Base-by-base conservation (phyloP, 1,140 invertebrate species). In the Kradibia gibbosae region DNA sequence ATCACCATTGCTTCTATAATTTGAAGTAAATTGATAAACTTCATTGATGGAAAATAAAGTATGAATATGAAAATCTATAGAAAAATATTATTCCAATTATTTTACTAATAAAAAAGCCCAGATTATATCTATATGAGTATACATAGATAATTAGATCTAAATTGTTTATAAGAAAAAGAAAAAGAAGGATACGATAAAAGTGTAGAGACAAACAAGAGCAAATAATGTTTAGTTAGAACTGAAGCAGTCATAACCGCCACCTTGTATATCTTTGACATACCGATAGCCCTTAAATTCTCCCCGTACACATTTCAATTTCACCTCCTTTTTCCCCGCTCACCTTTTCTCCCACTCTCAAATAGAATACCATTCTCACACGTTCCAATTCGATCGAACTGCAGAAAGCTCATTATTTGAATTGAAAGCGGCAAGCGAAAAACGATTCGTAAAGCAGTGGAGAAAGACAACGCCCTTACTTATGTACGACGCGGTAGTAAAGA, bases 401-500 rank as follows among this genome's bases (percentile, higher is more conserved):
- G 31, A 25, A 3, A 71, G n/a, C 17, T 10, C 48, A 55, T 22
- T 11, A 80, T 85, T 83, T 83, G 83, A 84, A 73, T 80, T 67
- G 78, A 73, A 70, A 31, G 8, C 57, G 39, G 39, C 11, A 22
- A 45, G 22, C 31, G 25, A 31, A 84, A 81, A 70, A 84, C 82
- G 82, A 84, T 80, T 84, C 77, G 85, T 84, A 88, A 85, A 78
- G 78, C 73, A 65, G 1, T 67, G 42, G 20, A 85, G 84, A 88
- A 91, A 91, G 90, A 91, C 90, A 91, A 91, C 90, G 90, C 90
- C 90, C 90, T 91, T 91, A 90, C 87, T 91, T 89, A 91, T 90
- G 89, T 88, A 90, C 85, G 88, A 88, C 85, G 85, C 83, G 84
- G 88, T 86, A 86, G 86, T 88, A 89, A 88, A 90, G 88, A 89